These are phyloP conservation scores for Lasioglossum villosulum DNA, from an alignment of 2,888 invertebrate genomes.

Conservation along the genomic window DNA sequence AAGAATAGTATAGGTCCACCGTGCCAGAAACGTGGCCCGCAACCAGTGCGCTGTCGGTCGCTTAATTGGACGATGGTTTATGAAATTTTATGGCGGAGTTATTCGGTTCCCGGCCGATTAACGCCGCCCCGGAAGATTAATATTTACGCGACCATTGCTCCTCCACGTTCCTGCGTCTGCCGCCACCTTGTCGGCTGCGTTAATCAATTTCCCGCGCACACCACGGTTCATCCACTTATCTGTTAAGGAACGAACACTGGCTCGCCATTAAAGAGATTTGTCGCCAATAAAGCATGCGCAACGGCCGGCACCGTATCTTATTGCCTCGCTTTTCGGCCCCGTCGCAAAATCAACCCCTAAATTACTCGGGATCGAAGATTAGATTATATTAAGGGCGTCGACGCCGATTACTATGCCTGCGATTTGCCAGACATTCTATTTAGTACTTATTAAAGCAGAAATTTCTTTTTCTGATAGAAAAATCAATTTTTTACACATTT, in stretches of 20 bases:
- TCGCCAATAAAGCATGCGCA: conserved; percentile 67
- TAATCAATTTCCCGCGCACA: conserved; percentile 64
- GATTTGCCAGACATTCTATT: conserved; percentile 31
- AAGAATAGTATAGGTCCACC: too few species aligned
- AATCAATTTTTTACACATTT: too few species aligned
- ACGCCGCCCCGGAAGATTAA: conserved; percentile 37
- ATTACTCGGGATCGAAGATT: conserved; percentile 73
- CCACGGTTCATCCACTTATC: conserved; percentile 44
- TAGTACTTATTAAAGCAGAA: background rate
- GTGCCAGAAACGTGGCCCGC: background rate
- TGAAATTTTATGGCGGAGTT: conserved; percentile 29
- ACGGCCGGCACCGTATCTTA: conserved; percentile 56
- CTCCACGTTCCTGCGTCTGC: conserved; percentile 7
- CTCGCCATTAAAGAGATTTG: conserved; percentile 66
- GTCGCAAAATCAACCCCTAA: conserved; percentile 55
- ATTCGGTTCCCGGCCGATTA: conserved; percentile 42
- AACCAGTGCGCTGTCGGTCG: conserved; percentile 16
- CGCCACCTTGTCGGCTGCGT: conserved; percentile 25
- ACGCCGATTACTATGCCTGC: conserved; percentile 1
- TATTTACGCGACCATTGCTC: conserved; percentile 31
- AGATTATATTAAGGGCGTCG: conserved; percentile 73
- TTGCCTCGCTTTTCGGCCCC: conserved; percentile 57
- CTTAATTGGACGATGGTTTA: conserved; percentile 54
- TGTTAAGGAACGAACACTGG: conserved; percentile 47
- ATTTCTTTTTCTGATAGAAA: background rate